A percentile compares a stretch with the other conserved stretches of the same genome.
These are phyloP conservation scores for Dendrophyllia cribrosa DNA, from an alignment of 64 coral and sea anemone species.

Conservation along the genomic window DNA sequence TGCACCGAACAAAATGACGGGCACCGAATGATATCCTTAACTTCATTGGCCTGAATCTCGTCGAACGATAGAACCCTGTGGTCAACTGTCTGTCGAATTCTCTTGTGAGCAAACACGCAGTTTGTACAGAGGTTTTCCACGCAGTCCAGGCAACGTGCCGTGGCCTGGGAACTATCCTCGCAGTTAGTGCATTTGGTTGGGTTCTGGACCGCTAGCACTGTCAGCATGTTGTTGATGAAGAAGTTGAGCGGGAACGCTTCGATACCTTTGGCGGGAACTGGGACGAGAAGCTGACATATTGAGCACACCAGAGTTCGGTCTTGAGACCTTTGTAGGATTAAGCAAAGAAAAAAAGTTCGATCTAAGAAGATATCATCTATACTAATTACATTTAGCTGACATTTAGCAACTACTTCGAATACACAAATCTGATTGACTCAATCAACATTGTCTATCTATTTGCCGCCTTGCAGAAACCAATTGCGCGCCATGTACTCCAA, in stretches of 20 bases:
- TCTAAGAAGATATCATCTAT: not conserved
- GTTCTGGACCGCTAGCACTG: conserved; percentile 93
- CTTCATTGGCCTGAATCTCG: conserved; percentile 90
- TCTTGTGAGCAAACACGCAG: conserved; percentile 87
- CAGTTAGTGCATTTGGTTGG: conserved; percentile 95
- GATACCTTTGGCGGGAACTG: conserved; percentile 90
- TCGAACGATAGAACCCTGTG: conserved; percentile 90
- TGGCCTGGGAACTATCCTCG: conserved; percentile 92
- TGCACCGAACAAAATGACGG: conserved; percentile 90
- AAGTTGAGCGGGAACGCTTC: conserved; percentile 92
- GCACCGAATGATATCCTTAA: conserved; percentile 89
- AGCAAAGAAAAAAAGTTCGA: not conserved
- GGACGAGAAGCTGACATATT: conserved; percentile 71
- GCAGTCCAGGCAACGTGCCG: conserved; percentile 84
- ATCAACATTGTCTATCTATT: no score
- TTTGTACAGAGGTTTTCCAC: conserved; percentile 94
- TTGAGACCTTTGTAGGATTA: conserved; percentile 59
- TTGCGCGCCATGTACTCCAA: no score
- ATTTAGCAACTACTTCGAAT: no score
- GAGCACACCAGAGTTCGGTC: conserved; percentile 83
- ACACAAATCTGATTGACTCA: no score
- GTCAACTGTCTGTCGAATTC: conserved; percentile 92
- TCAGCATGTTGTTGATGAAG: conserved; percentile 95
- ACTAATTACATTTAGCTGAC: no score
- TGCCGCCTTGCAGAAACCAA: no score